These are phyloP conservation scores for Drosophila albomicans DNA, from an alignment of 1,140 invertebrate genomes.

Conservation along the genomic window DNA sequence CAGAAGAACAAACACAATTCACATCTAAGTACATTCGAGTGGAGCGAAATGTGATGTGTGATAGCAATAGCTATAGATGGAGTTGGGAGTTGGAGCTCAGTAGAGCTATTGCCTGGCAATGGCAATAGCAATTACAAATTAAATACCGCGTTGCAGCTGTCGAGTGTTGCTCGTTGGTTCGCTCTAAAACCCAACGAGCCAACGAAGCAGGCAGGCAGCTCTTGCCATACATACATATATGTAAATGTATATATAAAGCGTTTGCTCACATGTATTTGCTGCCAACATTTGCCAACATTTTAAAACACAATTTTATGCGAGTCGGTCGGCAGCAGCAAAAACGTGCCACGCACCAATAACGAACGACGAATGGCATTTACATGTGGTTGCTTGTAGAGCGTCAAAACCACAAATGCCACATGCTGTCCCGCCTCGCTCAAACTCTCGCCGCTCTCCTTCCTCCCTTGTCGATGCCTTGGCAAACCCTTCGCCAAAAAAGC, in stretches of 20 bases:
- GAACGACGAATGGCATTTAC: constrained; percentile 83
- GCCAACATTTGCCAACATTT: constrained; percentile 35
- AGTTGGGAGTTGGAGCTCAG: not conserved
- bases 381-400: constrained; percentile 81
- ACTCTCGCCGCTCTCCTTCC: not conserved
- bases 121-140: constrained; percentile 78
- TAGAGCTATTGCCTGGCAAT: not conserved
- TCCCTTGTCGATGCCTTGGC: not conserved
- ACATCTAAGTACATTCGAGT: constrained; percentile 12
- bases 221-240: too few relatives aligned
- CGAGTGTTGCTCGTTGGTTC: constrained; percentile 28
- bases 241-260: too few relatives aligned
- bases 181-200: constrained; percentile 35
- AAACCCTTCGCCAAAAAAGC: constrained; percentile 3
- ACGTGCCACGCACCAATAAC: constrained; percentile 78
- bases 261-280: too few relatives aligned
- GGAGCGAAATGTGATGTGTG: constrained; percentile 50
- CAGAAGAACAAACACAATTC: constrained; percentile 9
- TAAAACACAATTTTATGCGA: constrained; percentile 76
- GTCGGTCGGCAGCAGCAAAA: constrained; percentile 41
- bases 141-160: constrained; percentile 62
- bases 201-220: not conserved
- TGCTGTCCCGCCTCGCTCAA: constrained; percentile 50
- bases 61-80: not conserved
- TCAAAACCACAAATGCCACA: constrained; percentile 83